Evolutionary conservation across 2,113 vertebrate genomes (phyloP).

Genomic region (Prionailurus viverrinus): DNA sequence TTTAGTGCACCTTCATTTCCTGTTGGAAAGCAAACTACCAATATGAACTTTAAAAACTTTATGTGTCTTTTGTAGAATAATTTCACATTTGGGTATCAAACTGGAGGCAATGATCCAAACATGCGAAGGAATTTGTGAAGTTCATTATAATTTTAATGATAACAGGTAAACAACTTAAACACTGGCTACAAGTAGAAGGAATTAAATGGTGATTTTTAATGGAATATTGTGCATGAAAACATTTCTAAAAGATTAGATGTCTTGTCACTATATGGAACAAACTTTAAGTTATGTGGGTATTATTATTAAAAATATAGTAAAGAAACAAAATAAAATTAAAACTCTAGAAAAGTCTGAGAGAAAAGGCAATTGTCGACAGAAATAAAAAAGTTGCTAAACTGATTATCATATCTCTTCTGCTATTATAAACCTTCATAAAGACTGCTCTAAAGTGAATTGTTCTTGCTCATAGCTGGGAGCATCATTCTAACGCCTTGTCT

Average conservation of each 20-base stretch:
- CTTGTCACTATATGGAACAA: background rate
- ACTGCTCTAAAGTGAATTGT: background rate
- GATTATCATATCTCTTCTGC: background rate
- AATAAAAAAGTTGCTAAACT: background rate
- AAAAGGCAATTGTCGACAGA: background rate
- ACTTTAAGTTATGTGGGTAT: background rate
- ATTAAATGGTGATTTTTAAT: background rate
- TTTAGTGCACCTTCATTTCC: background rate
- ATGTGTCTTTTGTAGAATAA: background rate
- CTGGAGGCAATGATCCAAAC: background rate
- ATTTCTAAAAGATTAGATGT: background rate
- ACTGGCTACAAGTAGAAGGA: background rate
- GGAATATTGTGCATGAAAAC: background rate
- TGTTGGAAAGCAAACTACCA: background rate
- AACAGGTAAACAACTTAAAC: background rate
- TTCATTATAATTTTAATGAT: background rate
- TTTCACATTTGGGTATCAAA: background rate
- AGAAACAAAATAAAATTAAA: background rate
- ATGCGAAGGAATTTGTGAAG: background rate
- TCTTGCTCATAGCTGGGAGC: background rate
- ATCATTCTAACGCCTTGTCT: background rate
- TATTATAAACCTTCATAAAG: background rate
- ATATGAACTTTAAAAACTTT: background rate
- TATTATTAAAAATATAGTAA: background rate
- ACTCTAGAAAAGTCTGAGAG: background rate